These are phyloP conservation scores for Mandrillus leucophaeus DNA, from an alignment of 2,113 vertebrate species.

Conservation along the genomic window DNA sequence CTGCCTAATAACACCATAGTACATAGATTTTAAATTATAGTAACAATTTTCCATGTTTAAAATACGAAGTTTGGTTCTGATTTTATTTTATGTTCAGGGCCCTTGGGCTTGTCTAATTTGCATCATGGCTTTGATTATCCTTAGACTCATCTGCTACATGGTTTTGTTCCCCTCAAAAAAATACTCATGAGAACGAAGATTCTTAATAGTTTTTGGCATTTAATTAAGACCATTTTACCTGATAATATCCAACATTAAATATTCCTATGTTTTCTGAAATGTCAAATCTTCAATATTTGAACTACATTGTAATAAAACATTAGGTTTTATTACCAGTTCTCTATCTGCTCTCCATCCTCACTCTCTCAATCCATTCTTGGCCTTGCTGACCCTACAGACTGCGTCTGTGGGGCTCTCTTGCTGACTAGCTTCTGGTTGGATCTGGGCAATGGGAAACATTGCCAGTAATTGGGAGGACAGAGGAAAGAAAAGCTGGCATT, in stretches of 20 bases:
- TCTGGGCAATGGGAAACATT: not conserved
- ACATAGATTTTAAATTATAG: not conserved
- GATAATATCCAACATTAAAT: not conserved
- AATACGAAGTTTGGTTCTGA: not conserved
- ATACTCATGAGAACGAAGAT: not conserved
- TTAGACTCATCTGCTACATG: not conserved
- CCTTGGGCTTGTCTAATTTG: not conserved
- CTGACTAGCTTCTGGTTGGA: not conserved
- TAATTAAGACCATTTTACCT: conserved; percentile 2
- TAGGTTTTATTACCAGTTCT: not conserved
- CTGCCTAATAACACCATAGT: not conserved
- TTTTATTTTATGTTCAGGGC: not conserved
- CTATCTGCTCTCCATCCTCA: not conserved
- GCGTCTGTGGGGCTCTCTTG: not conserved
- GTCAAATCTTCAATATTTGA: not conserved
- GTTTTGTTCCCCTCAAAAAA: conserved; percentile 18
- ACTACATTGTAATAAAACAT: not conserved
- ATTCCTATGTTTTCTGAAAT: not conserved
- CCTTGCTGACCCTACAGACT: not conserved
- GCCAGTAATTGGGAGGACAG: not conserved
- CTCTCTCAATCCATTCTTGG: not conserved
- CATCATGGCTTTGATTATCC: not conserved
- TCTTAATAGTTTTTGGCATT: conserved; percentile 11
- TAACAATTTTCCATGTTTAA: not conserved
- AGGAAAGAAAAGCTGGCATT: not conserved